Evolutionary conservation across 1,140 invertebrate species (phyloP).

Genomic region (Glossosoma conforme): DNA sequence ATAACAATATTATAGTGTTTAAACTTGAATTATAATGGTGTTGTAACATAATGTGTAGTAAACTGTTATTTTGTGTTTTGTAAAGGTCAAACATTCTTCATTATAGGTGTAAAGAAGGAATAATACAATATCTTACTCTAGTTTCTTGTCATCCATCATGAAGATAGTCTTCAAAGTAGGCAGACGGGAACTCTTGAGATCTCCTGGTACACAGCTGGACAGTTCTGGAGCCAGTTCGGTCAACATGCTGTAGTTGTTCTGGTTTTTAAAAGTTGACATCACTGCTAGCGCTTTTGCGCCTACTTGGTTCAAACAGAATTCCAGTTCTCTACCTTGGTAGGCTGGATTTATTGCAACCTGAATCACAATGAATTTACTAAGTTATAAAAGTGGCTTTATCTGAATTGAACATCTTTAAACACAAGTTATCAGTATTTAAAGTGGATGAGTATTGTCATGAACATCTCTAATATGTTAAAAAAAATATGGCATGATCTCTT

Average conservation of each 20-base stretch:
- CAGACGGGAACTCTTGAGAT: constrained; percentile 37
- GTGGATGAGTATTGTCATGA: too few relatives aligned
- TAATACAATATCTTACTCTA: constrained; percentile 48
- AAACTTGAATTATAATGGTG: too few relatives aligned
- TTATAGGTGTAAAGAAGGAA: too few relatives aligned
- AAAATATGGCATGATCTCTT: too few relatives aligned
- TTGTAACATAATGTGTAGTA: too few relatives aligned
- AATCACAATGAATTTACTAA: neutral
- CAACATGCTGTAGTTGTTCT: constrained; percentile 67
- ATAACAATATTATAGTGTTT: too few relatives aligned
- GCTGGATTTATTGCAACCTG: constrained; percentile 75
- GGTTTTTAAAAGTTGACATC: constrained; percentile 56
- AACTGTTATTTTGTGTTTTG: too few relatives aligned
- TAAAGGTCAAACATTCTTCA: neutral
- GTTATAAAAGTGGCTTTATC: too few relatives aligned
- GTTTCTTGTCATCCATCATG: constrained; percentile 42
- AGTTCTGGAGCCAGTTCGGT: constrained; percentile 43
- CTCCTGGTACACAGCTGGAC: constrained; percentile 29
- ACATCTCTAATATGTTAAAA: too few relatives aligned
- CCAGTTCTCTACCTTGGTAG: constrained; percentile 66
- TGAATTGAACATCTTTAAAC: too few relatives aligned
- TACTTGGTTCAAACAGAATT: constrained; percentile 71
- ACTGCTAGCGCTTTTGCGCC: constrained; percentile 61
- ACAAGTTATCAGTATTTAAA: too few relatives aligned
- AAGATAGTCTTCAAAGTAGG: constrained; percentile 50